Base-by-base conservation (phyloP, 2,888 invertebrate species). In the Athalia rosae region DNA sequence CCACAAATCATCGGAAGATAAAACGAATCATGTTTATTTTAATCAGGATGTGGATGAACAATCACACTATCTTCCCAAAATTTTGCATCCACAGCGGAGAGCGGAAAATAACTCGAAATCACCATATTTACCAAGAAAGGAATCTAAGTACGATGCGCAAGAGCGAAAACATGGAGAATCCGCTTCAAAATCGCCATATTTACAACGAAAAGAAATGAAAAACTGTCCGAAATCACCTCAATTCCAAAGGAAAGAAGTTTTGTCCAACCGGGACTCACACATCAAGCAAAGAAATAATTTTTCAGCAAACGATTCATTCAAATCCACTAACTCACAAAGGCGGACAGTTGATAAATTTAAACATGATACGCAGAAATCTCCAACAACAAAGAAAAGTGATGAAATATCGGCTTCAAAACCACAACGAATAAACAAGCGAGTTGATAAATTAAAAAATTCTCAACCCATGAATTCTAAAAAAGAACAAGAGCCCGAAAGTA, bases 1-100 rank as follows among this genome's bases (percentile, higher is more conserved):
- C 9, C 85, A 86, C 78, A 86, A 84, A 74, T 87, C 85, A 0
- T 83, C 82, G 43, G 89, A 88, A 48, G 88, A 89, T 43, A 87
- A 82, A 67, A 66, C 81, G 6, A 85, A 80, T 66, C 79, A 69
- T 45, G 74, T 79, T 43, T 80, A 78, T 41, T 83, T 81, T 28
- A 85, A 82, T 63, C 61, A 61, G 28, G 74, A 74, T 48, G 41
- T 48, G 45, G 82, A 81, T 62, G 66, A 77, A 50, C 81, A 83
- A 43, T 85, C 84, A 74, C 77, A 66, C 28, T 50, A 67, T 11
- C 62, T 83, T n/a, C 79, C 85, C 8, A 87, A 85, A 63, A 85
- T 83, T 80, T 83, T 83, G 66, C 84, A 83, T 47, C 79, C 82
- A 2, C 83, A 83, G 11, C 82, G 82, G 6, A 85, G 83, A 59